phyloP scores from a whole-genome alignment of 2,888 invertebrate species.

The Pyrrhosoma nymphula region DNA sequence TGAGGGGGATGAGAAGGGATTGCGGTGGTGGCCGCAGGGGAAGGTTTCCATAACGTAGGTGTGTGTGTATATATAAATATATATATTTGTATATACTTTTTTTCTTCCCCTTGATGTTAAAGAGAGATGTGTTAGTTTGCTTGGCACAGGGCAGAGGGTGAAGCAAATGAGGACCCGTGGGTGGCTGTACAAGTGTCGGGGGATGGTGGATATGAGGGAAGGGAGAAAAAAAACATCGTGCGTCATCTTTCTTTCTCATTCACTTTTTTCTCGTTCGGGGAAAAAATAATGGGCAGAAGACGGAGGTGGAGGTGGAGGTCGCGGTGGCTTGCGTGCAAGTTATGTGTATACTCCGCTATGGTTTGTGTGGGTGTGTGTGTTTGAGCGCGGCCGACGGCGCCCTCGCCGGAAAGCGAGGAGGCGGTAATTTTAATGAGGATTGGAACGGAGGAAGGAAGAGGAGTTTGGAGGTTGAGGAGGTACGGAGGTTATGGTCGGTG shows the following conservation, averaged over 20 bases:
- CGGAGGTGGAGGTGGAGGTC: neutral
- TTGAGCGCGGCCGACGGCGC: neutral
- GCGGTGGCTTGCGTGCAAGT: neutral
- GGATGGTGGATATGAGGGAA: neutral
- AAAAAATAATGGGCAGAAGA: neutral
- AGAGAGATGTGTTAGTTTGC: neutral
- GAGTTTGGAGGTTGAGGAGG: neutral
- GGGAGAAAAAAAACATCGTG: neutral
- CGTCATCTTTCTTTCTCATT: neutral
- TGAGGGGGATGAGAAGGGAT: neutral
- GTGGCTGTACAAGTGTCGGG: neutral
- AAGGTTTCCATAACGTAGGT: neutral
- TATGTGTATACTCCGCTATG: neutral
- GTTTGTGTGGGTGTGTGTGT: neutral
- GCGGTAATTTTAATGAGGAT: constrained; percentile 14
- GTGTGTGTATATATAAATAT: too few species aligned
- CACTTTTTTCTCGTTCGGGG: neutral
- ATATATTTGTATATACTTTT: too few species aligned
- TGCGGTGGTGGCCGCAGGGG: neutral
- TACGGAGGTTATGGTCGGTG: neutral
- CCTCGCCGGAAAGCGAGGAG: neutral
- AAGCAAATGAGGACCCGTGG: neutral
- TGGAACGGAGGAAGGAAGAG: neutral
- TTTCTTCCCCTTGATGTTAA: neutral
- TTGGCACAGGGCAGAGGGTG: neutral